Evolutionary conservation across 1,140 invertebrate genomes (phyloP).

Genomic region (Philaenus spumarius): DNA sequence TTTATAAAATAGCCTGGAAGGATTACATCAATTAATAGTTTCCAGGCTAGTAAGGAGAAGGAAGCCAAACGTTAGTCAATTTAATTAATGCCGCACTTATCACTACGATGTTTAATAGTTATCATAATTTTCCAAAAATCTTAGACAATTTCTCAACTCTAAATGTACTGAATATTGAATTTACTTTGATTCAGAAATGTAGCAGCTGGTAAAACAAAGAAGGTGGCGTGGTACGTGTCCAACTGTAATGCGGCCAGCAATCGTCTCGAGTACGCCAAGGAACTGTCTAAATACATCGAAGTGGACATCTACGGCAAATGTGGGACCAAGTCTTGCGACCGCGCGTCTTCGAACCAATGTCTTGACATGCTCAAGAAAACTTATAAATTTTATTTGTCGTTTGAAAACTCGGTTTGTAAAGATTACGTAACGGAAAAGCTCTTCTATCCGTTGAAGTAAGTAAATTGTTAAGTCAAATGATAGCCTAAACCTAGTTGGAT

Average conservation of each 20-base stretch:
- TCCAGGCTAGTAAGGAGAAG: no score
- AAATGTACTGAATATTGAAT: slow-evolving; percentile 8
- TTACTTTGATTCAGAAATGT: slow-evolving; percentile 52
- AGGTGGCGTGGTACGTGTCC: slow-evolving; percentile 94
- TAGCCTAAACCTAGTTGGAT: no score
- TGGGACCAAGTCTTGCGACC: slow-evolving; percentile 73
- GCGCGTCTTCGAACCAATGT: slow-evolving; percentile 66
- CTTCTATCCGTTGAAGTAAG: slow-evolving; percentile 83
- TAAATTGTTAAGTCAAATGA: no score
- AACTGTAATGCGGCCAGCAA: slow-evolving; percentile 88
- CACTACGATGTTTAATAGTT: no score
- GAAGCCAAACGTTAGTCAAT: no score
- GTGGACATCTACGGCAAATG: slow-evolving; percentile 93
- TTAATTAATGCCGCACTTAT: slow-evolving; percentile 50
- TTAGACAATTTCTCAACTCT: no score
- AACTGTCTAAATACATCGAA: slow-evolving; percentile 75
- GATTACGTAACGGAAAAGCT: slow-evolving; percentile 98
- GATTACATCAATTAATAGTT: no score
- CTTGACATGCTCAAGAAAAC: slow-evolving; percentile 84
- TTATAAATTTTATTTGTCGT: slow-evolving; percentile 97
- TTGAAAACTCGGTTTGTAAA: slow-evolving; percentile 93
- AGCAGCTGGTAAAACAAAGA: slow-evolving; percentile 85
- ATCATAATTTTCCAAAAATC: no score
- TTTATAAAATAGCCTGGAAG: no score
- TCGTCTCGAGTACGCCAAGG: slow-evolving; percentile 77